Conservation (phyloP, 2,888 invertebrate species). For the Seladonia tumulorum region DNA sequence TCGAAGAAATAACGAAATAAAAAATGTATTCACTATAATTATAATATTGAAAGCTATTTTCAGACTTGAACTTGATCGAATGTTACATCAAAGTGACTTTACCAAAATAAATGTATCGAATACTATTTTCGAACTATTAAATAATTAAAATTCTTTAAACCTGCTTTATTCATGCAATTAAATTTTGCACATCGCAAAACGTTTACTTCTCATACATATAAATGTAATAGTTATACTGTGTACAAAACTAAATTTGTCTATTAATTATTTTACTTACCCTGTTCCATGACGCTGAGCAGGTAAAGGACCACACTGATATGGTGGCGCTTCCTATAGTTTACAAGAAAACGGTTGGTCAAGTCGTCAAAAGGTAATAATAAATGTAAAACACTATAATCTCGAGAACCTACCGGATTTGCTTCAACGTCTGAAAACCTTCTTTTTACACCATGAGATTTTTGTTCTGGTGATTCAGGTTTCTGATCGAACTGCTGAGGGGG, state of each 20-base stretch:
- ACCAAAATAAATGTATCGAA: conserved; percentile 7
- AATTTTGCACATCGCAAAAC: conserved; percentile 34
- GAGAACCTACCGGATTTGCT: conserved; percentile 77
- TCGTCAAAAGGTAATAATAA: background rate
- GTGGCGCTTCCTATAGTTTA: conserved; percentile 76
- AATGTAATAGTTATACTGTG: conserved; percentile 31
- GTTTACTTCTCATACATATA: conserved; percentile 23
- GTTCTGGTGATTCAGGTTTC: conserved; percentile 79
- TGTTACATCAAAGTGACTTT: conserved; percentile 5
- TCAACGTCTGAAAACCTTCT: conserved; percentile 82
- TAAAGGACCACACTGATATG: conserved; percentile 79
- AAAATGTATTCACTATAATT: conserved; percentile 35
- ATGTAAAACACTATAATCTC: background rate
- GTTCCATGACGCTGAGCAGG: conserved; percentile 81
- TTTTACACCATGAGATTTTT: conserved; percentile 81
- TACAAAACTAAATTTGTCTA: conserved; percentile 5
- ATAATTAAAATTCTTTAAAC: conserved; percentile 53
- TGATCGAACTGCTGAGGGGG: conserved; percentile 79
- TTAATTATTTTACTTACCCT: conserved; percentile 77
- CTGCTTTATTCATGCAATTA: conserved; percentile 58
- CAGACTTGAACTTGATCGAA: conserved; percentile 22
- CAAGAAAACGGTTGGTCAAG: conserved; percentile 9
- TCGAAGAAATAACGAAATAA: conserved; percentile 35
- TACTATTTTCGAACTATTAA: conserved; percentile 32
- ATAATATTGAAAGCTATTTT: conserved; percentile 26